These are phyloP conservation scores for Venustoraphidia nigricollis DNA, from an alignment of 2,888 invertebrate genomes.

Conservation along the genomic window DNA sequence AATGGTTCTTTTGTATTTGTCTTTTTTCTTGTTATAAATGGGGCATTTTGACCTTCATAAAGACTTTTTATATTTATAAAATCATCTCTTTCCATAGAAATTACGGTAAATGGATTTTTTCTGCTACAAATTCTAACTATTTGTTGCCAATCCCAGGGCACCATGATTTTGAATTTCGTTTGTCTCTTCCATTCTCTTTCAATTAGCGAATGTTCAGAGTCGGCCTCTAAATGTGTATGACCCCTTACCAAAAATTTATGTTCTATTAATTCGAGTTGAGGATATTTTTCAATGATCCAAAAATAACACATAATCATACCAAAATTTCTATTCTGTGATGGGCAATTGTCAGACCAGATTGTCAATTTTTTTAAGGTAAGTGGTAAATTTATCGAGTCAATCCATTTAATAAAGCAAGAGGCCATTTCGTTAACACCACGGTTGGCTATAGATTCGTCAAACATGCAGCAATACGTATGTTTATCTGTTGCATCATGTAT, in stretches of 20 bases:
- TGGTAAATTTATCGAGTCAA: background rate
- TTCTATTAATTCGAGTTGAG: no score
- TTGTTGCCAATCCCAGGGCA: conserved; percentile 8
- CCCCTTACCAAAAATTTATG: no score
- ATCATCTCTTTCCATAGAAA: no score
- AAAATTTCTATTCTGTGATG: conserved; percentile 8
- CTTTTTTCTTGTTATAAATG: background rate
- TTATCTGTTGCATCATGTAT: conserved; percentile 10
- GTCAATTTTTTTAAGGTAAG: no score
- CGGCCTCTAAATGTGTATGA: conserved; percentile 4
- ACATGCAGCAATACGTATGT: conserved; percentile 10
- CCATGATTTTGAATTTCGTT: conserved; percentile 7
- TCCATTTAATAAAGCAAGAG: conserved; percentile 11
- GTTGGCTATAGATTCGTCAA: conserved; percentile 12
- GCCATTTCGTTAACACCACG: conserved; percentile 13
- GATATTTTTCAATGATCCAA: no score
- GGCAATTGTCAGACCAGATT: background rate
- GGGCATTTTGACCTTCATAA: background rate
- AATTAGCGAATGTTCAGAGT: conserved; percentile 4
- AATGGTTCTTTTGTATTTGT: conserved; percentile 1
- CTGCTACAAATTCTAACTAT: background rate
- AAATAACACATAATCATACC: background rate
- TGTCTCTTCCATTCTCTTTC: conserved; percentile 5
- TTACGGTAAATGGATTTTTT: no score
- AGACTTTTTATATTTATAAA: background rate